Evolutionary conservation across 2,797 vertebrate genomes (phyloP).

Genomic region (Octomys mimax): DNA sequence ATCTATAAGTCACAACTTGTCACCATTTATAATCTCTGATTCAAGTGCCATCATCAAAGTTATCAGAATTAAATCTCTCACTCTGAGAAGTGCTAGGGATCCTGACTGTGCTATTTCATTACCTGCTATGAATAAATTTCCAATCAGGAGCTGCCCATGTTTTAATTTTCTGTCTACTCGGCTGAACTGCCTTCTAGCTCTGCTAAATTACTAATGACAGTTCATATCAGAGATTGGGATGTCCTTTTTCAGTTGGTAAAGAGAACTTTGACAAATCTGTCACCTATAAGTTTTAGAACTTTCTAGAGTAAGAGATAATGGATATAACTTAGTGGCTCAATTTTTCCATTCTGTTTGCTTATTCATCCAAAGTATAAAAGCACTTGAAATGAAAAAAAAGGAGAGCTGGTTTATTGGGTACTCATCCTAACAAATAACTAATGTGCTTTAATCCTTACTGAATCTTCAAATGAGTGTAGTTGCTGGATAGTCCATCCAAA

Average conservation of each 20-base stretch:
- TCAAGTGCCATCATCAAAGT: conserved; percentile 80
- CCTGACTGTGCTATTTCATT: conserved; percentile 81
- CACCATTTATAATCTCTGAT: conserved; percentile 78
- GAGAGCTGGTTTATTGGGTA: background rate
- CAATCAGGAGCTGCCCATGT: conserved; percentile 82
- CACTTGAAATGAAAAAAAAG: conserved; percentile 18
- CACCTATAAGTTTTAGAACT: conserved; percentile 55
- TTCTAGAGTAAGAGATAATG: conserved; percentile 56
- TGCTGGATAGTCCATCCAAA: conserved; percentile 33
- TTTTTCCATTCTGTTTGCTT: conserved; percentile 62
- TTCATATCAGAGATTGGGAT: conserved; percentile 65
- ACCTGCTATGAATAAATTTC: conserved; percentile 84
- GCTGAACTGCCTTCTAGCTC: conserved; percentile 73
- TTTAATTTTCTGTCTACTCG: conserved; percentile 83
- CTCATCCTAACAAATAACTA: background rate
- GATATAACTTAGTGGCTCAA: background rate
- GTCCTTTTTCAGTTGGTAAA: conserved; percentile 71
- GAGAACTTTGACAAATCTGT: conserved; percentile 68
- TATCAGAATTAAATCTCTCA: conserved; percentile 81
- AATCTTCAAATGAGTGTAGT: conserved; percentile 5
- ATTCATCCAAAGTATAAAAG: background rate
- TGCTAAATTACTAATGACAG: conserved; percentile 83
- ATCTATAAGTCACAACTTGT: conserved; percentile 76
- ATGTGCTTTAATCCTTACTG: background rate
- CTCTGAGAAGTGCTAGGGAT: conserved; percentile 70